Conservation (phyloP, 2,797 vertebrate genomes). For the Peromyscus melanophrys region DNA sequence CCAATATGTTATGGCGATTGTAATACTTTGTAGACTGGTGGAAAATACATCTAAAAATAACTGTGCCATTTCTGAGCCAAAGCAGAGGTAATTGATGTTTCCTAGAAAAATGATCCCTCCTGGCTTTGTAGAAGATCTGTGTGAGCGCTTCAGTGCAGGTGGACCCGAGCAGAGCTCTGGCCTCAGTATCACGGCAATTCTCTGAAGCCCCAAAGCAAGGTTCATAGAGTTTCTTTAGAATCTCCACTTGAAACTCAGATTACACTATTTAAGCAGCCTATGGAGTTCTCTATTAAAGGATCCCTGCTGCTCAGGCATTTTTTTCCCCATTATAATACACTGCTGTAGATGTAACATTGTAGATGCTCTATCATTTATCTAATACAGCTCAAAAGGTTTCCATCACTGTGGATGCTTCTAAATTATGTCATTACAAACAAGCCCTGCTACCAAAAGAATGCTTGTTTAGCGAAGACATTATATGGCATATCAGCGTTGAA, state of each 20-base stretch:
- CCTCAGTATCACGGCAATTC: constrained; percentile 84
- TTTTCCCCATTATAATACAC: constrained; percentile 84
- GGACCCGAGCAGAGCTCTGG: constrained; percentile 86
- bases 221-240: constrained; percentile 86
- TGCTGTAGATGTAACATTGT: constrained; percentile 83
- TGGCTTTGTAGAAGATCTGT: constrained; percentile 89
- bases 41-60: constrained; percentile 91
- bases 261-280: constrained; percentile 87
- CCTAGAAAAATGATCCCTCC: constrained; percentile 90
- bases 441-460: constrained; percentile 79
- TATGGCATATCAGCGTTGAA: constrained; percentile 86
- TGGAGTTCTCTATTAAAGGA: constrained; percentile 83
- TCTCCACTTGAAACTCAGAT: constrained; percentile 86
- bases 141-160: constrained; percentile 83
- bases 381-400: constrained; percentile 87
- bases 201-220: constrained; percentile 85
- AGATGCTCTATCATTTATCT: constrained; percentile 85
- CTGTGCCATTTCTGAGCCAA: constrained; percentile 90
- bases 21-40: constrained; percentile 89
- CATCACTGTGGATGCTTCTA: constrained; percentile 81
- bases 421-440: constrained; percentile 87
- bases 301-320: constrained; percentile 87
- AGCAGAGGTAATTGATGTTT: constrained; percentile 89
- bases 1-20: constrained; percentile 87
- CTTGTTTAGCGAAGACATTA: constrained; percentile 86